These are phyloP conservation scores for Gulo gulo DNA, from an alignment of 2,113 vertebrate species.

Conservation along the genomic window DNA sequence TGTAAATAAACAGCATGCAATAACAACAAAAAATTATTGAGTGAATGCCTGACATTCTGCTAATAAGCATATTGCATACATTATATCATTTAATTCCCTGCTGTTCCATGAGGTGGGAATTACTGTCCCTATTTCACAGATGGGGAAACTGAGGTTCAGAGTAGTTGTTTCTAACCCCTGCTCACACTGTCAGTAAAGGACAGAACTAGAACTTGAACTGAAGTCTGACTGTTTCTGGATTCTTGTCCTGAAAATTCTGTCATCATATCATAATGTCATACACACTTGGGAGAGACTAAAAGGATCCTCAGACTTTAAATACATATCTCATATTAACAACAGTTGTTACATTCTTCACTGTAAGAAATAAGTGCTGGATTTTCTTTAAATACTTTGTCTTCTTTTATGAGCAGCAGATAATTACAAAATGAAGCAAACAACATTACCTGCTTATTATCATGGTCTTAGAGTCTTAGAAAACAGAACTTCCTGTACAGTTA, in stretches of 20 bases:
- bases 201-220: constrained; percentile 2
- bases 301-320: not conserved
- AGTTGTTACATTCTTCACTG: not conserved
- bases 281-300: not conserved
- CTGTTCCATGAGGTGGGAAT: not conserved
- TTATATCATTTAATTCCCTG: not conserved
- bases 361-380: not conserved
- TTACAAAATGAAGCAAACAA: constrained; percentile 31
- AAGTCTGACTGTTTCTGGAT: not conserved
- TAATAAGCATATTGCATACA: not conserved
- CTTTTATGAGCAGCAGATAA: not conserved
- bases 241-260: not conserved
- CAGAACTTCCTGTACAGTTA: not conserved
- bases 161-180: not conserved
- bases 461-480: constrained; percentile 32
- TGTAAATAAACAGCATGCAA: not conserved
- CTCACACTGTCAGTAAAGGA: not conserved
- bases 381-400: not conserved
- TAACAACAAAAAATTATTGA: not conserved
- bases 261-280: not conserved
- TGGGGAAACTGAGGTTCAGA: not conserved
- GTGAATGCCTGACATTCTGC: not conserved
- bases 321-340: not conserved
- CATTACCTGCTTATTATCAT: not conserved
- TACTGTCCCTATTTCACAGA: not conserved